Evolutionary conservation across 2,797 vertebrate species (phyloP), one percentile per base, ranked within the genome.

Genomic region (Pagetopsis macropterus): DNA sequence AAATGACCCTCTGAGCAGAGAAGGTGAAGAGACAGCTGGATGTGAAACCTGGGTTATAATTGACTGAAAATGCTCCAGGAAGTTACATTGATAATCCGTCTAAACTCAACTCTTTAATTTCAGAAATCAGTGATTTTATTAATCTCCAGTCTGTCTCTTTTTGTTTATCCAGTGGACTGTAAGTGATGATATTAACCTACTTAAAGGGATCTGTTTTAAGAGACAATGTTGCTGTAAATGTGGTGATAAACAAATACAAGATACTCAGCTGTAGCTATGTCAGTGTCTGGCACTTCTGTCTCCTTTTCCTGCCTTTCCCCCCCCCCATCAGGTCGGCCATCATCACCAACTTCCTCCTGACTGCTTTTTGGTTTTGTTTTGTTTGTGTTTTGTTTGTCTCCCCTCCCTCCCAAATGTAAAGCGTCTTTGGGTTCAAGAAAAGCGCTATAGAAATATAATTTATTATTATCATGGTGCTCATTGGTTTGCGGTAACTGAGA

Each of bases 401-500:
- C 23, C 23, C 23, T 23, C 23, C 23, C 23, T 23, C 23, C 23
- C 23, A 23, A 23, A 23, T 23, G 23, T 23, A 23, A 23, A 23
- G 23, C 23, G 23, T 23, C 23, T 23, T 23, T 23, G 23, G 23
- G 23, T 23, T 23, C 23, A 2, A 23, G 23, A 23, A 23, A 23
- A 23, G 23, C 23, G 23, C 23, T 23, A 23, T 23, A 23, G 2
- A 23, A 23, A 23, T 23, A 23, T 23, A 23, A 23, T 23, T 23
- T 23, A 23, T 23, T 23, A 23, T 23, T 23, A 23, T 23, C 85
- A 46, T 50, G 73, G 58, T 79, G 69, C 80, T 89, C 51, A 19
- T 72, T 83, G 72, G 79, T 84, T 87, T 84, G 80, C 16, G 56
- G 77, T 75, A 61, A 62, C 70, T 64, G 71, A 82, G 78, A 75